phyloP scores from a whole-genome alignment of 2,888 invertebrate genomes.

The Colletes collaris region DNA sequence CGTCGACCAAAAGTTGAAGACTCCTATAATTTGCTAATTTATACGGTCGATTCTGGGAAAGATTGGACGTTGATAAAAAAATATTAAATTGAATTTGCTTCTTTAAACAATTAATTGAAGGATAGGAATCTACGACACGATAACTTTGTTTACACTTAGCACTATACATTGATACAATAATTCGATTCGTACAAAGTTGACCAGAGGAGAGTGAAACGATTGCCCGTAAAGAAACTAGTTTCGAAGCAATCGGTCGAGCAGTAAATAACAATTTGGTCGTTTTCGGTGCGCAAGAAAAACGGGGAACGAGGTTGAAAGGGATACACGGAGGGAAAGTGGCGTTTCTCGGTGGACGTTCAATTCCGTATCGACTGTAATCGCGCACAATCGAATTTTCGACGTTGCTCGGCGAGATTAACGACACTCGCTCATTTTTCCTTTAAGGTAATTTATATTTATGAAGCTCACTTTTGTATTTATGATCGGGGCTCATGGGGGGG shows the following conservation, averaged over 20 bases:
- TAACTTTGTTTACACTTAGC: too few species aligned
- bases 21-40: too few species aligned
- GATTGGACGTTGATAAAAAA: too few species aligned
- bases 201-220: too few species aligned
- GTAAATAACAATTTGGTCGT: neutral
- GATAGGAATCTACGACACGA: too few species aligned
- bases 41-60: too few species aligned
- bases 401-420: conserved; percentile 26
- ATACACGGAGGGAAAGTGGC: neutral
- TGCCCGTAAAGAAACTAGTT: neutral
- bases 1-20: too few species aligned
- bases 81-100: too few species aligned
- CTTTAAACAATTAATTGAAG: too few species aligned
- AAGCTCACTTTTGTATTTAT: conserved; percentile 48
- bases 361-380: conserved; percentile 17
- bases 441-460: conserved; percentile 52
- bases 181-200: too few species aligned
- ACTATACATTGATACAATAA: too few species aligned
- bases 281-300: neutral
- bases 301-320: neutral
- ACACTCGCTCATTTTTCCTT: neutral
- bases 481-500: conserved; percentile 29
- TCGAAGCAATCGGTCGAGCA: neutral
- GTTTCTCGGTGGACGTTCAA: conserved; percentile 7
- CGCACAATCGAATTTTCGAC: conserved; percentile 30